A percentile compares a stretch with the other conserved stretches of the same genome.
These are phyloP conservation scores for Conus betulinus DNA, from an alignment of 1,140 invertebrate species.

Conservation along the genomic window DNA sequence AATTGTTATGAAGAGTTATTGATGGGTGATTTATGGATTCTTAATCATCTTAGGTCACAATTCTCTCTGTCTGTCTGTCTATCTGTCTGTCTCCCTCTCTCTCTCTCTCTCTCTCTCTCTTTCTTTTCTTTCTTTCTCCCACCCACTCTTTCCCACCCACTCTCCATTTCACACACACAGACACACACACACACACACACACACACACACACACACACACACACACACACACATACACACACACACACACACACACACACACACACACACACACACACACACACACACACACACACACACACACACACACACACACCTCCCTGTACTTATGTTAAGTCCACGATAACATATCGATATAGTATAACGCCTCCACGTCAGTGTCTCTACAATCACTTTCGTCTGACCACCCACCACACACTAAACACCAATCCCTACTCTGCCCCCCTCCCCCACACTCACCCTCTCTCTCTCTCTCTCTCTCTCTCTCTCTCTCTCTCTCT, in stretches of 20 bases:
- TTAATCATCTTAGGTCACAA: no score
- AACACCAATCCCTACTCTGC: neutral
- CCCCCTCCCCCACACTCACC: no score
- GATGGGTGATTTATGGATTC: no score
- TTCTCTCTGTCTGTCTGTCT: no score
- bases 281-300: neutral
- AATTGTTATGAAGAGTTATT: no score
- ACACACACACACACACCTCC: neutral
- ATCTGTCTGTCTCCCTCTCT: no score
- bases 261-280: neutral
- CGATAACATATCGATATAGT: neutral
- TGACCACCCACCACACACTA: neutral
- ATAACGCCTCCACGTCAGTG: neutral
- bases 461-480: no score
- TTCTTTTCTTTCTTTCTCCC: no score
- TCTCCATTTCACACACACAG: neutral
- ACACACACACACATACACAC: neutral
- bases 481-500: no score
- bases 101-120: no score
- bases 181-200: conserved; percentile 13
- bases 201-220: neutral
- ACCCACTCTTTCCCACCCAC: neutral
- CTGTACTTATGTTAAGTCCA: neutral
- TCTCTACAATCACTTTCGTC: neutral
- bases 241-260: neutral